Base-by-base conservation (phyloP, 2,888 invertebrate genomes). In the Carcina quercana region DNA sequence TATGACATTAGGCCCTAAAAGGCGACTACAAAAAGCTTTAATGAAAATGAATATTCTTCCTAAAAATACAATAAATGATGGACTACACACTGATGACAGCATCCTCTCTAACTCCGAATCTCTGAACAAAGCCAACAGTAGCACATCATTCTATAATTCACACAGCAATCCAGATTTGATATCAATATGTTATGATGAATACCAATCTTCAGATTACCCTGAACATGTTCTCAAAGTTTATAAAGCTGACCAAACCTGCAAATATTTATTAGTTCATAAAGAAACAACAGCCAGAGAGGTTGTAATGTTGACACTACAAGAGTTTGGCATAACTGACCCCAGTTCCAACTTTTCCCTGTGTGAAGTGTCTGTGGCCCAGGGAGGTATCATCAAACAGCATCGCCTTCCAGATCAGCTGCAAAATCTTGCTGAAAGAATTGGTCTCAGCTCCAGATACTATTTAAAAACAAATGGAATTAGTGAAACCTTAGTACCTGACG, bases 191-290 rank as follows among this genome's bases (percentile, higher is more conserved):
- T 94, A 93, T 72, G 94, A 94, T 61, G 94, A 94, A 56, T 80
- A 89, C 29, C 87, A 91, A 49, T 88, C 91, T 31, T 87, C 91
- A 8, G 95, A 96, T 70, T 95, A 92, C 70, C 97, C 98, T 2
- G 98, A 98, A 70, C 97, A 98, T 80, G 98, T 98, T 17, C 86
- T 99, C 27, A 98, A 98, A 85, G 94, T 95, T 31, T 98, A 91
- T 80, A 94, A 93, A 83, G 92, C 96, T 15, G 98, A 99, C 80
- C 98, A 98, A 84, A 95, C 96, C 22, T 98, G 95, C 87, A 98
- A 98, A 83, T 98, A 97, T 82, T 88, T 99, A 44, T 88, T 97
- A 42, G 95, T 99, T 36, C 96, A 97, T 70, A 97, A 97, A 85
- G 96, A 93, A 66, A 93, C 93, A 14, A 93, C 93, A 20, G 92